Evolutionary conservation across 2,888 invertebrate genomes (phyloP), one percentile per base, ranked within the genome.

Genomic region (Entomobrya proxima): DNA sequence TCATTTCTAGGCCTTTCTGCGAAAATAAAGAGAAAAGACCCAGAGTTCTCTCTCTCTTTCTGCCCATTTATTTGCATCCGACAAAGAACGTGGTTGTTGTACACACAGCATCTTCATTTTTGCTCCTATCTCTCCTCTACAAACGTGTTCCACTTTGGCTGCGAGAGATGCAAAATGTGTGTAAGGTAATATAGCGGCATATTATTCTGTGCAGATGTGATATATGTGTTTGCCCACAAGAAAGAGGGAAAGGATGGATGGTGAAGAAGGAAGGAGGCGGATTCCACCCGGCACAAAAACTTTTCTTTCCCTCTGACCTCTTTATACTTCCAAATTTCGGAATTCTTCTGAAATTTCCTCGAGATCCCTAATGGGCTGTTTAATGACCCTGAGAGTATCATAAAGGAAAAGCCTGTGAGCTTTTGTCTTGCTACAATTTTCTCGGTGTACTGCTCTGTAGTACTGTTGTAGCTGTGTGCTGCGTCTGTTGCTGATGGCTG

Each of bases 311-410:
- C 75, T 83, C 52, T 83, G 83, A 83, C 83, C 83, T 76, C 83
- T 83, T 83, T 83, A 83, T 83, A 83, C 83, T 83, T 83, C 67
- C 76, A 83, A 83, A 83, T 83, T 83, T 83, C 69, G 21, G 83
- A 69, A 83, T 83, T 83, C 76, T 83, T 67, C 76, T 83, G 83
- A 83, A 83, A 83, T 83, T 83, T 83, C 55, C 58, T 76, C 24
- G 67, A 83, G 83, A 76, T 83, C 83, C 83, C 83, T 83, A 83
- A 83, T 83, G 83, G 83, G 83, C 83, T 83, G 83, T 83, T 83
- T 83, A 83, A 83, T 83, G 83, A 83, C 83, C 83, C 83, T 83
- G 83, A 76, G 83, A 83, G 83, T 83, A 83, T 83, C 83, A 83
- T 83, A 83, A 83, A 83, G 35, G 82, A 61, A 67, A 76, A 83